Conservation (phyloP, 2,113 vertebrate species). For the Colistium nudipinnis region DNA sequence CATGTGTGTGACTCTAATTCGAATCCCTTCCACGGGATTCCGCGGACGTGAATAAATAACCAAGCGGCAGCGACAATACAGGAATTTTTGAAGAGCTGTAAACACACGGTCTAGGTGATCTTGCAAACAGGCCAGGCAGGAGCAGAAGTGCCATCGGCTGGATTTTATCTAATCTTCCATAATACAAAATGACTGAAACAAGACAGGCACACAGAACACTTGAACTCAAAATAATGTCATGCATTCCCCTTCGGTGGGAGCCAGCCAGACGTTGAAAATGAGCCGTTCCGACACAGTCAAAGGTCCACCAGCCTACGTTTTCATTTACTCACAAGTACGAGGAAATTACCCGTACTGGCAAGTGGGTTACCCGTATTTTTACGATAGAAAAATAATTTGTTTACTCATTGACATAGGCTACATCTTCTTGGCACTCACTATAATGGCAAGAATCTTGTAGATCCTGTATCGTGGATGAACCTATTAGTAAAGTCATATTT, state of each 20-base stretch:
- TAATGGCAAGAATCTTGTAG: constrained; percentile 27
- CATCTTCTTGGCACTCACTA: background rate
- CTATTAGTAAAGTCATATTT: constrained; percentile 4
- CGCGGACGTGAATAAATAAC: background rate
- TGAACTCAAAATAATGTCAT: constrained; percentile 10
- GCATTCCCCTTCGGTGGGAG: background rate
- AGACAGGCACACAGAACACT: constrained; percentile 50
- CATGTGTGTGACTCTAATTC: background rate
- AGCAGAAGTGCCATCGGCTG: constrained; percentile 55
- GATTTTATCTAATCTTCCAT: constrained; percentile 79
- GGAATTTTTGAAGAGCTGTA: constrained; percentile 14
- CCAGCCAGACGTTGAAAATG: constrained; percentile 34
- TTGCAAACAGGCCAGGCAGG: constrained; percentile 30
- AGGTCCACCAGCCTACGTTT: background rate
- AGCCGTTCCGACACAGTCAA: background rate
- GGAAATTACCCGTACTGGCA: background rate
- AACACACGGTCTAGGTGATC: constrained; percentile 5
- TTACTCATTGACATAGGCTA: background rate
- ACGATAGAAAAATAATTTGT: background rate
- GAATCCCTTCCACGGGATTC: background rate
- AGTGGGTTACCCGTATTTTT: background rate
- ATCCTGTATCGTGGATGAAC: constrained; percentile 10
- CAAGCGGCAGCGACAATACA: background rate
- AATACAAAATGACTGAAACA: constrained; percentile 72
- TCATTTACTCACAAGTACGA: background rate